Evolutionary conservation across 2,888 invertebrate genomes (phyloP).

Genomic region (Cephus spinipes): DNA sequence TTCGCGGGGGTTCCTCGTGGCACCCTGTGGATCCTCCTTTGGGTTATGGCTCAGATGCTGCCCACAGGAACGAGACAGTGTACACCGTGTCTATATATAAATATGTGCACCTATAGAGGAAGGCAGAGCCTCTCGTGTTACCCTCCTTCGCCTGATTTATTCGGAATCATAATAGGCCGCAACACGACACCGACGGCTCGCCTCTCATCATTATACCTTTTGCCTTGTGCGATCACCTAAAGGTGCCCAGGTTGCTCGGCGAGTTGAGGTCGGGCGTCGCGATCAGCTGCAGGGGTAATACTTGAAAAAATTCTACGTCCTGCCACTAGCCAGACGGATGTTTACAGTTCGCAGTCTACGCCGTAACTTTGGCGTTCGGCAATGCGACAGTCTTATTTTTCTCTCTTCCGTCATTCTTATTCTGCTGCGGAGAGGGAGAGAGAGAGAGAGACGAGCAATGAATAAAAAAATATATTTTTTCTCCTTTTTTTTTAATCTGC

Average conservation of each 20-base stretch:
- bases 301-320: background rate
- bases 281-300: background rate
- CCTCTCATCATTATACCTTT: constrained; percentile 57
- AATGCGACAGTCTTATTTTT: background rate
- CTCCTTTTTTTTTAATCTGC: background rate
- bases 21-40: background rate
- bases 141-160: constrained; percentile 60
- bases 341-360: background rate
- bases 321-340: background rate
- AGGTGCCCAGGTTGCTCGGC: constrained; percentile 47
- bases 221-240: constrained; percentile 53
- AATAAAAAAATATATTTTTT: background rate
- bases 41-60: background rate
- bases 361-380: background rate
- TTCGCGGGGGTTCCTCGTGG: background rate
- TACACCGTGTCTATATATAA: background rate
- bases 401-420: background rate
- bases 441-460: background rate
- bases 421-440: background rate
- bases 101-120: constrained; percentile 22
- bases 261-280: constrained; percentile 13
- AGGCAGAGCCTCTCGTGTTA: constrained; percentile 53
- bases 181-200: constrained; percentile 55
- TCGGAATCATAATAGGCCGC: constrained; percentile 60
- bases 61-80: background rate